A percentile compares a stretch with the other conserved stretches of the same genome.
phyloP scores from a whole-genome alignment of 2,113 vertebrate species.

The Parus major region DNA sequence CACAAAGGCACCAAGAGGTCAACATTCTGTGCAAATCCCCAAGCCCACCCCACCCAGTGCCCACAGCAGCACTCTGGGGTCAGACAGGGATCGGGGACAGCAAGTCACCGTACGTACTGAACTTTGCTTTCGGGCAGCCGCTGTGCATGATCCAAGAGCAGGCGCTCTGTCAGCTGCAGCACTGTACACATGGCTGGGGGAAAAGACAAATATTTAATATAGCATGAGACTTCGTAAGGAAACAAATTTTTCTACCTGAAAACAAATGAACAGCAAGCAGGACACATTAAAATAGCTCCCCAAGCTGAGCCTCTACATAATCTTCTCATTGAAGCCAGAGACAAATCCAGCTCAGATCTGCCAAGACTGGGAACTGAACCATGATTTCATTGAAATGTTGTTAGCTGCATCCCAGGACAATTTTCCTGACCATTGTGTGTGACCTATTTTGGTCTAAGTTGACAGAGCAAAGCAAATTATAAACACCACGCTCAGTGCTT shows the following conservation, averaged over 20 bases:
- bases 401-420: neutral
- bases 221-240: neutral
- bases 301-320: neutral
- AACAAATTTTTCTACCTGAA: slow-evolving; percentile 6
- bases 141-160: slow-evolving; percentile 89
- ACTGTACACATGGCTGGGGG: slow-evolving; percentile 80
- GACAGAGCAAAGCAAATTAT: neutral
- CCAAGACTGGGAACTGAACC: neutral
- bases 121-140: slow-evolving; percentile 86
- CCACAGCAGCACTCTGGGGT: neutral
- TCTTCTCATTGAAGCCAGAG: neutral
- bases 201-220: neutral
- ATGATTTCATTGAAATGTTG: neutral
- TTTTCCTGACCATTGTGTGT: neutral
- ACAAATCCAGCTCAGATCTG: neutral
- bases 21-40: neutral
- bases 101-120: slow-evolving; percentile 78
- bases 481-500: neutral
- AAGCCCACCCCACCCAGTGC: neutral
- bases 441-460: neutral
- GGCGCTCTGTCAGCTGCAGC: slow-evolving; percentile 88
- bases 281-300: neutral
- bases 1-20: neutral
- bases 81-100: neutral
- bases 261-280: neutral